phyloP scores from a whole-genome alignment of 2,113 vertebrate species.

The Mormoops blainvillei region DNA sequence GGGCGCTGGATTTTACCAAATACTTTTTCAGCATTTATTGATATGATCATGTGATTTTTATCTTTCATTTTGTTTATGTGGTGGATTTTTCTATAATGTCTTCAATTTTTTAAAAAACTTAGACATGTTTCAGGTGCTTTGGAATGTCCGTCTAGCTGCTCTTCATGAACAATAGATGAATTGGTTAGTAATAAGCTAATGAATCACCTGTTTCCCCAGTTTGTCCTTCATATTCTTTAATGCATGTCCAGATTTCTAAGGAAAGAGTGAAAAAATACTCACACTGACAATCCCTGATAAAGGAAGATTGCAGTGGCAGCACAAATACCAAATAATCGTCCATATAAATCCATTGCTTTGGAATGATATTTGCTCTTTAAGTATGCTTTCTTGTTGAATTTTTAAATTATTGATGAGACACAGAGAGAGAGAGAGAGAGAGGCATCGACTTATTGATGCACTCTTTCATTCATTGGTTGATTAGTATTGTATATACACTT shows the following conservation, averaged over 20 bases:
- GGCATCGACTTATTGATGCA: no score
- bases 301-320: neutral
- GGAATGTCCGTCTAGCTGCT: neutral
- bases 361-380: slow-evolving; percentile 8
- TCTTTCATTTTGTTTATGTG: no score
- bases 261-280: neutral
- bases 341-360: neutral
- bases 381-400: neutral
- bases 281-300: neutral
- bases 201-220: neutral
- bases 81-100: neutral
- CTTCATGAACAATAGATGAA: neutral
- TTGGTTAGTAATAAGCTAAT: neutral
- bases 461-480: no score
- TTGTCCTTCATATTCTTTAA: neutral
- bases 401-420: no score
- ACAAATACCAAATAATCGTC: neutral
- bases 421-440: no score
- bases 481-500: no score
- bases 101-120: neutral
- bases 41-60: no score
- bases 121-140: neutral
- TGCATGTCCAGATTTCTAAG: neutral
- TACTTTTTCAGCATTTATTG: no score
- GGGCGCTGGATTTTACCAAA: no score